Conservation (phyloP, 2,113 vertebrate genomes). For the Pelvicachromis taeniatus region DNA sequence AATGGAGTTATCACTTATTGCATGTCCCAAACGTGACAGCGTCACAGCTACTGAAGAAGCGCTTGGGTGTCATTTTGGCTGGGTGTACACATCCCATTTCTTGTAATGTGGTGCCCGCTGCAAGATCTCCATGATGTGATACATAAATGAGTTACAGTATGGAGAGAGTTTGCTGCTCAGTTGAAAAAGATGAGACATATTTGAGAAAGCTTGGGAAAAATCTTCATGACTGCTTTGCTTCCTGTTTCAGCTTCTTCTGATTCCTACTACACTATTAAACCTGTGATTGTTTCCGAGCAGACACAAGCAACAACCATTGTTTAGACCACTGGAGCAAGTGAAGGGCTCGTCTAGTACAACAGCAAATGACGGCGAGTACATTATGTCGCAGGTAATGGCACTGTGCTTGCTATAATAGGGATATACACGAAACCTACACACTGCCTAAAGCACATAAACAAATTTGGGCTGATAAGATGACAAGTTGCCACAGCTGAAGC, state of each 20-base stretch:
- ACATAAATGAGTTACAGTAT: not conserved
- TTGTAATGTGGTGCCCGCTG: not conserved
- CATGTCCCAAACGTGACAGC: not conserved
- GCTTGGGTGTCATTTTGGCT: not conserved
- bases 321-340: not conserved
- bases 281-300: not conserved
- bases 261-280: not conserved
- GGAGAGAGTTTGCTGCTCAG: not conserved
- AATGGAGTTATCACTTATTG: not conserved
- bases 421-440: not conserved
- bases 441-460: not conserved
- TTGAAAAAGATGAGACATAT: not conserved
- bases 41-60: not conserved
- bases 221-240: not conserved
- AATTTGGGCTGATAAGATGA: not conserved
- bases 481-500: not conserved
- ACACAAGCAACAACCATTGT: not conserved
- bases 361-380: not conserved
- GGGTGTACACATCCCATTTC: not conserved
- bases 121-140: not conserved
- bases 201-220: not conserved
- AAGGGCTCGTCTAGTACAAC: not conserved
- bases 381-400: not conserved
- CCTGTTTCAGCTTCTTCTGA: not conserved
- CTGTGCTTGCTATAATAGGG: not conserved